Percentiles rank a stretch among this genome's conserved stretches.
Conservation (phyloP, 37 sponge, comb jelly and placozoan species). For the Cliona cf. orientalis region DNA sequence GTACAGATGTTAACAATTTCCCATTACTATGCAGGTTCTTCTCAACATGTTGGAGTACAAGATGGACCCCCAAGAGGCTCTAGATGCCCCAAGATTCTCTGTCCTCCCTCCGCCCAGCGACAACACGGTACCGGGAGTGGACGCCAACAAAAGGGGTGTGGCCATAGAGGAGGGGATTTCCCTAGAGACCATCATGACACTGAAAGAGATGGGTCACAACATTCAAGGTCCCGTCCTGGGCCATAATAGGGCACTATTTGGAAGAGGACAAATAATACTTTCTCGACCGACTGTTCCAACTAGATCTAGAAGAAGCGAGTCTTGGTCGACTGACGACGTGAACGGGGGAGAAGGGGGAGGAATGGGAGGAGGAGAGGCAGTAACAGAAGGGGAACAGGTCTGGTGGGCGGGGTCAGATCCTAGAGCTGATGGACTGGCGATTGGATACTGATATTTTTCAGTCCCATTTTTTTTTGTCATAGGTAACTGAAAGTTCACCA, state of each 20-base stretch:
- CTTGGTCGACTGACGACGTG: too few relatives aligned
- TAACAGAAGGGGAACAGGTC: slow-evolving; percentile 27
- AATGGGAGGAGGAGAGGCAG: background rate
- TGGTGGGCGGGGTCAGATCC: slow-evolving; percentile 89
- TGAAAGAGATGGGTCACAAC: slow-evolving; percentile 66
- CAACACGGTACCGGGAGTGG: slow-evolving; percentile 27
- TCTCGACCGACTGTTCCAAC: background rate
- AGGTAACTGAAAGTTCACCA: too few relatives aligned
- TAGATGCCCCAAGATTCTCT: slow-evolving; percentile 81
- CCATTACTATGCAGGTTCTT: slow-evolving; percentile 55
- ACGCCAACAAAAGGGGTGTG: slow-evolving; percentile 25
- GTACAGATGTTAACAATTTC: too few relatives aligned
- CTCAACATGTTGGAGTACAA: slow-evolving; percentile 88
- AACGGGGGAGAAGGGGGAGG: too few relatives aligned
- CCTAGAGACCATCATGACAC: background rate
- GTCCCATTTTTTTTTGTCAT: background rate
- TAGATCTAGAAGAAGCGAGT: too few relatives aligned
- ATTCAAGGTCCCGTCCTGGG: slow-evolving; percentile 61
- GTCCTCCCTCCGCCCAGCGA: slow-evolving; percentile 17
- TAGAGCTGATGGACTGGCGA: slow-evolving; percentile 79
- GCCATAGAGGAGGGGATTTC: slow-evolving; percentile 76
- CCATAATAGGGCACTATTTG: slow-evolving; percentile 62
- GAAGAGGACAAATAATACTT: slow-evolving; percentile 80
- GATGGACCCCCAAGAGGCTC: slow-evolving; percentile 87
- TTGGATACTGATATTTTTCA: slow-evolving; percentile 76